Percentiles rank a stretch among this genome's conserved stretches.
These are phyloP conservation scores for Phalangium opilio DNA, from an alignment of 2,888 invertebrate genomes.

Conservation along the genomic window DNA sequence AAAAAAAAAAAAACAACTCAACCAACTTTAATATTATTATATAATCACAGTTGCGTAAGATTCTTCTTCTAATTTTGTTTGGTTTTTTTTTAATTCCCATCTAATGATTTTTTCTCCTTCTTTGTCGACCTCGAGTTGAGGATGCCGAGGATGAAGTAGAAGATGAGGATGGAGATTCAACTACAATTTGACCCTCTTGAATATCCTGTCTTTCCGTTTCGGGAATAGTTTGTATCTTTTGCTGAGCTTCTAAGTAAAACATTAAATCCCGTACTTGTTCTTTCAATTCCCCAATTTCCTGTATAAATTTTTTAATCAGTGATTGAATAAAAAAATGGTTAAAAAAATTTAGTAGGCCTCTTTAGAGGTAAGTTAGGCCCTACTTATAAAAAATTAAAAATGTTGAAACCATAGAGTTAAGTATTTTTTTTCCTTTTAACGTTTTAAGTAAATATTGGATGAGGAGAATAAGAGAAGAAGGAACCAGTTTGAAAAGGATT, in stretches of 20 bases:
- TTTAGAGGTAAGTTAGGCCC: background rate
- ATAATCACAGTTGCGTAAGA: too few species aligned
- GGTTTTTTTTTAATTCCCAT: too few species aligned
- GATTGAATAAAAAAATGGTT: background rate
- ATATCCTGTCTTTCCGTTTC: slow-evolving; percentile 20
- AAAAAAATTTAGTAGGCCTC: background rate
- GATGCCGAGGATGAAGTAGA: too few species aligned
- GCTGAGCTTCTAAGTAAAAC: slow-evolving; percentile 87
- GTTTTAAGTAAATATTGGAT: background rate
- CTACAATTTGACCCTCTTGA: slow-evolving; percentile 19
- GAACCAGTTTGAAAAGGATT: background rate
- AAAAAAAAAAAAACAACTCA: too few species aligned
- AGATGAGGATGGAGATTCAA: slow-evolving; percentile 8
- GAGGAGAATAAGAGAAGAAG: background rate
- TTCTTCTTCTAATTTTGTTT: too few species aligned
- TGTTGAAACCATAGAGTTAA: background rate
- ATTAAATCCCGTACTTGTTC: slow-evolving; percentile 83
- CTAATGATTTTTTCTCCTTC: too few species aligned
- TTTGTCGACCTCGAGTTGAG: too few species aligned
- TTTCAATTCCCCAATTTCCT: slow-evolving; percentile 62
- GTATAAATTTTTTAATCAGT: slow-evolving; percentile 9
- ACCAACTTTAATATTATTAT: too few species aligned
- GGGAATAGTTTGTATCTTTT: slow-evolving; percentile 31
- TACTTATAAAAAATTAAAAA: too few species aligned
- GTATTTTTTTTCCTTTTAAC: background rate